Base-by-base conservation (phyloP, 2,113 vertebrate species). In the Elanoides forficatus region DNA sequence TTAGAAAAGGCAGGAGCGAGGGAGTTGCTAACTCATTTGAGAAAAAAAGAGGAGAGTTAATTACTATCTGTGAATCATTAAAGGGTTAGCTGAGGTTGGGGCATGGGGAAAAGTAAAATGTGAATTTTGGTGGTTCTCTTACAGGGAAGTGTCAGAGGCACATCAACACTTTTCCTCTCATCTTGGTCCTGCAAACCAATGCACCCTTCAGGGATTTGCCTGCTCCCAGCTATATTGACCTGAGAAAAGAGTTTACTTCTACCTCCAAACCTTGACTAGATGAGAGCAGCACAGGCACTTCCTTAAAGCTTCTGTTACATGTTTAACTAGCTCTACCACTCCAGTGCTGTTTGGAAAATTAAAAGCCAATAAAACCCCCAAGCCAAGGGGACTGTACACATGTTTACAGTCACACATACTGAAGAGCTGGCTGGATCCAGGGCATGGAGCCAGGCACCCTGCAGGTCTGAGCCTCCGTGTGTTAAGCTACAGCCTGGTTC, bases 21-120 rank as follows among this genome's bases (percentile, higher is more conserved):
- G 73, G 91, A 94, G 87, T 93, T 95, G 71, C 58, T 87, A 91
- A 91, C n/a, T 95, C 70, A 93, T 89, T 72, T 96, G 87, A 93
- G 84, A 88, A 81, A 94, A 90, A 90, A 94, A 95, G 93, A 15
- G 55, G 52, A 89, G 73, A 36, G 53, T 80, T 91, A 96, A 96
- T 95, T 94, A 93, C 65, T 79, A 42, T 52, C 78, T 60, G 83
- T 94, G 95, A 96, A 79, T 97, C 93, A 87, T 79, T 87, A 93
- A 91, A 91, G 45, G 65, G 88, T 89, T 95, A 94, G 86, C 40
- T 82, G 89, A 81, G 65, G 70, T 81, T 89, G 83, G 29, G 38
- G 14, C 20, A 47, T 13, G 10, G 88, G 88, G n/a, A 81, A 58
- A 90, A 81, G 25, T 58, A 48, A 60, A 67, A 75, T 0, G 8